Evolutionary conservation across 2,888 invertebrate species (phyloP).

Genomic region (Luffia ferchaultella): DNA sequence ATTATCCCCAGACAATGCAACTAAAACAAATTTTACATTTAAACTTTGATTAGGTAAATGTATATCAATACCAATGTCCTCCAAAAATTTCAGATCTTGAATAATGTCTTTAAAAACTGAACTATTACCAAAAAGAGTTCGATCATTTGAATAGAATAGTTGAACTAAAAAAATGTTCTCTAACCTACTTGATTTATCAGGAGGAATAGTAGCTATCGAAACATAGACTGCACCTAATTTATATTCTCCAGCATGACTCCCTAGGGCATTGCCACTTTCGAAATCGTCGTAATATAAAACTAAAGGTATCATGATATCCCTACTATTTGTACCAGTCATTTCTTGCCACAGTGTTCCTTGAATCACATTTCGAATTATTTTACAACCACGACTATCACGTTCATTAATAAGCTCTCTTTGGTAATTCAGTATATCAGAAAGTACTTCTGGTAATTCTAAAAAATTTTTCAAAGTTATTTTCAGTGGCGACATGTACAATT

Average conservation of each 20-base stretch:
- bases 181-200: constrained; percentile 12
- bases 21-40: constrained; percentile 13
- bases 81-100: constrained; percentile 12
- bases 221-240: constrained; percentile 21
- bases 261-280: constrained; percentile 20
- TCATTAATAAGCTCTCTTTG: constrained; percentile 3
- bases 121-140: constrained; percentile 2
- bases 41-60: neutral
- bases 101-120: constrained; percentile 12
- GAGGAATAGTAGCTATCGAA: constrained; percentile 17
- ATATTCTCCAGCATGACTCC: constrained; percentile 19
- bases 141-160: constrained; percentile 14
- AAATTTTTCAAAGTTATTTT: constrained; percentile 5
- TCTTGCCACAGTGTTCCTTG: neutral
- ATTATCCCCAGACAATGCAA: constrained; percentile 21
- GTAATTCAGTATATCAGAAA: constrained; percentile 7
- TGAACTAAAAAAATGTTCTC: constrained; percentile 15
- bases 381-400: neutral
- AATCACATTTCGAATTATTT: neutral
- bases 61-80: constrained; percentile 5
- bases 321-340: neutral
- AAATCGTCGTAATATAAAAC: constrained; percentile 22
- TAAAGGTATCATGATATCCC: neutral
- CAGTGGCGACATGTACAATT: constrained; percentile 3
- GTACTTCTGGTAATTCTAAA: constrained; percentile 5